Evolutionary conservation across 2,888 invertebrate genomes (phyloP), one percentile per base, ranked within the genome.

Genomic region (Nemotelus nigrinus): DNA sequence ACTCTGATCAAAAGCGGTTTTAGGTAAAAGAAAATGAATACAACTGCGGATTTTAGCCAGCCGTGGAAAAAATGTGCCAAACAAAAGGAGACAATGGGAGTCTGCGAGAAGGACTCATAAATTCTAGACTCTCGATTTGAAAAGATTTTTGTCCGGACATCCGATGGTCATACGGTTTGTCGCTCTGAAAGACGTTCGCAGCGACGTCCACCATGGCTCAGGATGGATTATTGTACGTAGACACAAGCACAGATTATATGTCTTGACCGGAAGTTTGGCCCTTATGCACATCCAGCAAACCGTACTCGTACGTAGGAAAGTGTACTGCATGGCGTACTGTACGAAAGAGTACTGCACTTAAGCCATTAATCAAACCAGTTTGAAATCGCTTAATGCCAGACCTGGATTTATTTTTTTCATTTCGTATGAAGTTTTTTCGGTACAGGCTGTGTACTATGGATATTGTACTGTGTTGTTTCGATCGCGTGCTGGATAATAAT

Each of bases 351-450:
- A 70, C 70, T 50, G 74, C 48, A 74, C 74, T 63, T 74, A 63
- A 74, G 63, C 74, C 63, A 74, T 74, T 74, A 74, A 74, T 74
- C 74, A 74, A 60, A 74, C 60, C 74, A 74, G 74, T 74, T 63
- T 74, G 63, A 60, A 74, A 70, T 70, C 70, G 55, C 70, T 70
- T 70, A 70, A 70, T 70, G 55, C 70, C 70, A 70, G 70, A 47
- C 70, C 55, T 53, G 39, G 7, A 55, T 70, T 45, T 53, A n/a
- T 70, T 70, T 25, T 43, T 41, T 43, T 70, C 10, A 39, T 55
- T 39, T 8, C 57, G 1, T 10, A 43, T 43, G 41, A 7, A 63
- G 41, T n/a, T 43, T 63, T 63, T 7, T 43, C 39, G 8, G 39
- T 41, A 53, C 53, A 7, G 25, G 6, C 53, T 8, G 7, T 53